Evolutionary conservation across 2,113 vertebrate genomes (phyloP).

Genomic region (Oxyruncus cristatus): DNA sequence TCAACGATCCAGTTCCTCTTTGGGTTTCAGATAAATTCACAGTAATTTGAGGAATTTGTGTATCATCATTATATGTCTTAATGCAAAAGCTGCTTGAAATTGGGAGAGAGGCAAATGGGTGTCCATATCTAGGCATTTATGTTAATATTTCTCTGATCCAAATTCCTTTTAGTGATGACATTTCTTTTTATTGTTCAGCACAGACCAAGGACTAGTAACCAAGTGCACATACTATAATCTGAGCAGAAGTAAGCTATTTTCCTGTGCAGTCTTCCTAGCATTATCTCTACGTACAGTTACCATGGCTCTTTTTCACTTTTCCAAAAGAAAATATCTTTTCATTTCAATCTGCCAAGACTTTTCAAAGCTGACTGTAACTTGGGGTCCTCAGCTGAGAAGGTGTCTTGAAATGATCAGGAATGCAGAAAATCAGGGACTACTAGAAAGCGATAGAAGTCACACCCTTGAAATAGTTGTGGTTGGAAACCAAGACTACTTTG

Average conservation of each 20-base stretch:
- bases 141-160: not conserved
- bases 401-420: not conserved
- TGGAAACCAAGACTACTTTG: not conserved
- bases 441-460: not conserved
- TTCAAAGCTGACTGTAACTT: not conserved
- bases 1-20: conserved; percentile 15
- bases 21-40: conserved; percentile 31
- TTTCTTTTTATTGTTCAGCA: conserved; percentile 43
- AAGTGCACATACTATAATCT: conserved; percentile 6
- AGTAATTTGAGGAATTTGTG: conserved; percentile 33
- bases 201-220: conserved; percentile 25
- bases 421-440: not conserved
- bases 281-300: not conserved
- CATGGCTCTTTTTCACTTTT: conserved; percentile 11
- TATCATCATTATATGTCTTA: conserved; percentile 44
- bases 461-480: not conserved
- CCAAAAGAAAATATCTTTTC: not conserved
- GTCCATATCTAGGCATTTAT: not conserved
- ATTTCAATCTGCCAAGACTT: not conserved
- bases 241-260: conserved; percentile 48
- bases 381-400: not conserved
- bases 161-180: conserved; percentile 23
- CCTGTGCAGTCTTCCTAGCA: not conserved
- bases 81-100: conserved; percentile 35
- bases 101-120: not conserved